Conservation (phyloP, 1,140 invertebrate species). For the Anoplolepis gracilipes region DNA sequence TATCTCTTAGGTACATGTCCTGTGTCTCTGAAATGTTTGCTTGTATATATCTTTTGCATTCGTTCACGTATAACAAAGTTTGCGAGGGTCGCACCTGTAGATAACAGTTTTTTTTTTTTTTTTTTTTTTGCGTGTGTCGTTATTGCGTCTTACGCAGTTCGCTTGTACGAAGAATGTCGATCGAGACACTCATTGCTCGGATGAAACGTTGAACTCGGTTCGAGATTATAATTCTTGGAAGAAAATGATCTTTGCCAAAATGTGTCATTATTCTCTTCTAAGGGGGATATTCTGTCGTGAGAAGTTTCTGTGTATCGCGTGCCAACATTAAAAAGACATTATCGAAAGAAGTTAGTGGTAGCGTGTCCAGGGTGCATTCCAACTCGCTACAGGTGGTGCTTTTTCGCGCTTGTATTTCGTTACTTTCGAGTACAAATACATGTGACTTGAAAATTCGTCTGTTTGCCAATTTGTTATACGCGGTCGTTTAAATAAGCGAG, state of each 20-base stretch:
- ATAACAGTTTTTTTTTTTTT: neutral
- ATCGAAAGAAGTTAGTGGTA: neutral
- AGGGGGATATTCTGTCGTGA: neutral
- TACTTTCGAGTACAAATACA: neutral
- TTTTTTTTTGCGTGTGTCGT: neutral
- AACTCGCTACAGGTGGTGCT: conserved; percentile 13
- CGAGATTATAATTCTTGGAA: neutral
- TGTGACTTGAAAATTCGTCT: neutral
- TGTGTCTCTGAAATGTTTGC: neutral
- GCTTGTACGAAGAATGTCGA: neutral
- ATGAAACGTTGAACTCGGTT: conserved; percentile 3
- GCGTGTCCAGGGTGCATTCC: neutral
- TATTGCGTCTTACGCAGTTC: conserved; percentile 26
- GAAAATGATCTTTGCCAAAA: neutral
- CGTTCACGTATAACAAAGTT: neutral
- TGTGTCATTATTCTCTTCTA: neutral
- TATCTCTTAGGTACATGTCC: conserved; percentile 1
- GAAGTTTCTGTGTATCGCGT: neutral
- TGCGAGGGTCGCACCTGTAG: neutral
- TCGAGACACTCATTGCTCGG: neutral
- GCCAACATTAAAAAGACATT: neutral
- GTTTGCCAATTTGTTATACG: neutral
- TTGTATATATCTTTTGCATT: neutral
- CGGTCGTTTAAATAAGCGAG: neutral
- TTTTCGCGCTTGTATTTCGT: neutral